Conservation (phyloP, 2,113 vertebrate species). For the Elephantulus edwardii region DNA sequence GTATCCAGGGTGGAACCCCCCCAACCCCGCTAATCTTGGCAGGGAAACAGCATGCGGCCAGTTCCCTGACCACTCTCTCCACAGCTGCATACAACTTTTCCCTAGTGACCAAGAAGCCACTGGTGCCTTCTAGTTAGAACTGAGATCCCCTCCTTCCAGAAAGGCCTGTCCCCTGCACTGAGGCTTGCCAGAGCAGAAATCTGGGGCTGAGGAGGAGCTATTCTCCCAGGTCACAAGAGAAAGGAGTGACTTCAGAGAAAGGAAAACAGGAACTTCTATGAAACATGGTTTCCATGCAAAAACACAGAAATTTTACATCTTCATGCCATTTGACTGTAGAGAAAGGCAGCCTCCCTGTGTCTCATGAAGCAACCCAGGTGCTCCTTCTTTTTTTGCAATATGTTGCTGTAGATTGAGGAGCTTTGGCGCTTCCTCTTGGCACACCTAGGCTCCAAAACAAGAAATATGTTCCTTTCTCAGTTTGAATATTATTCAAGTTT, state of each 20-base stretch:
- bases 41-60: background rate
- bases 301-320: constrained; percentile 1
- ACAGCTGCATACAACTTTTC: background rate
- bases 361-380: background rate
- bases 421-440: constrained; percentile 31
- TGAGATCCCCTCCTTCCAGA: background rate
- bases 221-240: background rate
- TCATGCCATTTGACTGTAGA: background rate
- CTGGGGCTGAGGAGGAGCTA: background rate
- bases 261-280: background rate
- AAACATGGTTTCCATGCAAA: constrained; percentile 22
- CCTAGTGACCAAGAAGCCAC: background rate
- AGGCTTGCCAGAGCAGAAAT: background rate
- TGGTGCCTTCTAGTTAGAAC: background rate
- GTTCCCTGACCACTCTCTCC: background rate
- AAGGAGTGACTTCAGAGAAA: background rate
- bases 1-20: background rate
- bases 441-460: constrained; percentile 39
- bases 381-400: background rate
- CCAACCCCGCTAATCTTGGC: background rate
- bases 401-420: constrained; percentile 1
- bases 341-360: background rate
- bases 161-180: background rate
- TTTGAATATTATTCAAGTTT: constrained; percentile 68
- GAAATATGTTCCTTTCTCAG: constrained; percentile 63